phyloP scores from a whole-genome alignment of 1,140 invertebrate species.

The Drosophila elegans region DNA sequence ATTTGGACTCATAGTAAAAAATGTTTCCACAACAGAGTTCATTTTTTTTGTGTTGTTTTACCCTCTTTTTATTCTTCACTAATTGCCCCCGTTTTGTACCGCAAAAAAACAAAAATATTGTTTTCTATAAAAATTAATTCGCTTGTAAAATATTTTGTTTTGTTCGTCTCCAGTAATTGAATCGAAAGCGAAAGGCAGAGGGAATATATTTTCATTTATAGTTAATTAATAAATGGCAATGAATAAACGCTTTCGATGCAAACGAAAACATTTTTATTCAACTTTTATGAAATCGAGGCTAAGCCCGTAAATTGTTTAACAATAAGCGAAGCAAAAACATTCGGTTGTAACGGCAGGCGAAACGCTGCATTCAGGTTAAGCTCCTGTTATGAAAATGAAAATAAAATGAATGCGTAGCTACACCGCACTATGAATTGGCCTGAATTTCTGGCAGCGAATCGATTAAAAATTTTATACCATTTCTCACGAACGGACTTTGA shows the following conservation, averaged over 20 bases:
- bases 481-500: background rate
- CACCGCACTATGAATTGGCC: background rate
- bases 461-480: slow-evolving; percentile 7
- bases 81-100: slow-evolving; percentile 57
- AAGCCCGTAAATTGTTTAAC: slow-evolving; percentile 52
- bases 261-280: slow-evolving; percentile 43
- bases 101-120: slow-evolving; percentile 30
- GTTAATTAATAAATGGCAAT: slow-evolving; percentile 63
- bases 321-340: slow-evolving; percentile 38
- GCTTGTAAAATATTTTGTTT: slow-evolving; percentile 60
- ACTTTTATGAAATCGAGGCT: slow-evolving; percentile 25
- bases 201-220: slow-evolving; percentile 51
- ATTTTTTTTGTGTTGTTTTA: slow-evolving; percentile 1
- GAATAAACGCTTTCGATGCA: slow-evolving; percentile 30
- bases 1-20: slow-evolving; percentile 42
- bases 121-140: slow-evolving; percentile 65
- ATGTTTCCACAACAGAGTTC: slow-evolving; percentile 11
- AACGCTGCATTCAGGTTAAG: slow-evolving; percentile 29
- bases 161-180: slow-evolving; percentile 54
- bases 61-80: slow-evolving; percentile 55
- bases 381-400: slow-evolving; percentile 23
- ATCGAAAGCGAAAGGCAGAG: slow-evolving; percentile 50
- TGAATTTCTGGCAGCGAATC: slow-evolving; percentile 4
- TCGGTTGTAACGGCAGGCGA: slow-evolving; percentile 4
- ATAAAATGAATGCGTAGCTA: slow-evolving; percentile 26